Base-by-base conservation (phyloP, 2,888 invertebrate genomes). In the Monoplex corrugatus region DNA sequence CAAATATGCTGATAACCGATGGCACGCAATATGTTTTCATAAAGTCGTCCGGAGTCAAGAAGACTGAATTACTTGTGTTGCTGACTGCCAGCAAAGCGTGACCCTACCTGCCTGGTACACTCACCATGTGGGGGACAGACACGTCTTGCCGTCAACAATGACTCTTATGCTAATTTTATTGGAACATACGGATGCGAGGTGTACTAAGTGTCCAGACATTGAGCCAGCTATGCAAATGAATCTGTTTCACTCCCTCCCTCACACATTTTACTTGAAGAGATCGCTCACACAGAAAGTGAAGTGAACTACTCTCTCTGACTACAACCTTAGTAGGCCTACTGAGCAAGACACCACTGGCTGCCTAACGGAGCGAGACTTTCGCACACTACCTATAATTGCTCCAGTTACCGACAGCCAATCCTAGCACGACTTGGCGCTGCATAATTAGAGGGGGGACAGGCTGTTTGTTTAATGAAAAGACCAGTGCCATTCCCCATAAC, bases 151-250 rank as follows among this genome's bases (percentile, higher is more conserved):
- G 38, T 75, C 35, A 75, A 75, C 16, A 75, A 75, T 75, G 75
- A 75, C 75, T 75, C 75, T 32, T 75, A 75, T 75, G 75, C 75
- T 75, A 75, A 75, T 75, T 75, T 75, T 75, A 75, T 75, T 75
- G 38, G 75, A 38, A 8, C 75, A 75, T 35, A 75, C 38, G 38
- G 38, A 75, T 13, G 75, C 75, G 75, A 35, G 38, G 19, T 68
- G 63, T 68, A 68, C 63, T 68, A 23, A 68, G 63, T 68, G 63
- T 68, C 63, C 63, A 68, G 63, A 68, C 63, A 6, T 38, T 23
- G 75, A 75, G 35, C 35, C 35, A 6, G 75, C 38, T 75, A 75
- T 75, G 75, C 75, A 75, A 75, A 75, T 75, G 75, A 75, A 38
- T 13, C 75, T 75, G n/a, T 75, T 38, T 38, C 57, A 57, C 57